Base-by-base conservation (phyloP, 2,797 vertebrate species). In the Chloroceryle inda region DNA sequence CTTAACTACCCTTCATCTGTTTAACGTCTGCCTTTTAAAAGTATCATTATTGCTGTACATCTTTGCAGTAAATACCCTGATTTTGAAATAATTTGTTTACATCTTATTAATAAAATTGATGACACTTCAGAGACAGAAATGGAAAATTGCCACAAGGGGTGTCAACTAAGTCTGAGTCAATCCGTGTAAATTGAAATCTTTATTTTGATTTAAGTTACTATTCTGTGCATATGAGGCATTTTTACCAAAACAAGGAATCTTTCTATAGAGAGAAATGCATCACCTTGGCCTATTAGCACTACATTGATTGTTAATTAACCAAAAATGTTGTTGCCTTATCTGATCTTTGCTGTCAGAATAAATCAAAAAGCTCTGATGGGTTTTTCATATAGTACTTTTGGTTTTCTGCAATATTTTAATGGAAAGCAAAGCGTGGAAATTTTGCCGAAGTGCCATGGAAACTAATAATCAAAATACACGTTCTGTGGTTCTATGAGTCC, bases 181-280 rank as follows among this genome's bases (percentile, higher is more conserved):
- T 94, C 95, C 94, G 75, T 71, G 83, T 45, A 97, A 96, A 94
- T 69, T 96, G 79, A 95, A 88, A 79, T 82, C 89, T 97, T 97
- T 92, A 85, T 95, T 97, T 96, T 82, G 78, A 94, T 88, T 95
- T 94, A 96, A 96, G 97, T 96, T 91, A 95, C 90, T 97, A 96
- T 94, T 96, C 87, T 83, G 22, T 90, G 58, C 75, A 77, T 92
- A 81, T 83, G 90, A 97, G 67, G 68, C 74, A 76, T 66, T 97
- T 77, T 38, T 64, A 85, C 68, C 50, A 89, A 97, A 89, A 92
- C 37, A 55, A 92, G 58, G 95, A 61, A 76, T 72, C 61, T 89
- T 97, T 50, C 26, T 91, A 76, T 79, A 69, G 29, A 52, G 90
- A 78, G 94, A 84, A 95, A 95, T 85, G 72, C 64, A 88, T 96